A percentile compares a stretch with the other conserved stretches of the same genome.
Conservation (phyloP, 1,140 invertebrate genomes). For the Tetragonula clypearis region DNA sequence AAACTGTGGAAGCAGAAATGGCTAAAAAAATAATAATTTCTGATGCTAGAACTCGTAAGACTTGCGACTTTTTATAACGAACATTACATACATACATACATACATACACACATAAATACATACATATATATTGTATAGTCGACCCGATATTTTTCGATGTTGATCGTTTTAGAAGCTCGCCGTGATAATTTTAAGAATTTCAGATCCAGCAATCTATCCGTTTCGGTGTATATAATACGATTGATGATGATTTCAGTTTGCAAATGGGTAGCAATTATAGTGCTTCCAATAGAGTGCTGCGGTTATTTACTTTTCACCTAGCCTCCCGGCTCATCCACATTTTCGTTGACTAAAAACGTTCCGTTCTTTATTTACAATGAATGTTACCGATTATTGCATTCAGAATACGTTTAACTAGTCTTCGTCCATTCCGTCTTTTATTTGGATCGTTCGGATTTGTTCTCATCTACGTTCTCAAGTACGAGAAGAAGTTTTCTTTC, state of each 20-base stretch:
- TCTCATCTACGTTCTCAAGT: neutral
- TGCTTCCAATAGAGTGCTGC: constrained; percentile 21
- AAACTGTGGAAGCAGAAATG: too few species aligned
- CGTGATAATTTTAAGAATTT: constrained; percentile 27
- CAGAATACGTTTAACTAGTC: neutral
- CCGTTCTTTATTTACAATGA: neutral
- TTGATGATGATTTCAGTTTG: neutral
- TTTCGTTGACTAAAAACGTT: neutral
- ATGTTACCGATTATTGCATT: neutral
- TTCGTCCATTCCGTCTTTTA: neutral
- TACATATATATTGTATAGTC: constrained; percentile 5
- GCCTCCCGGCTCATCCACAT: neutral
- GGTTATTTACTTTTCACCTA: constrained; percentile 17
- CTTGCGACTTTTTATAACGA: constrained; percentile 20
- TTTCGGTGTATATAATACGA: constrained; percentile 6
- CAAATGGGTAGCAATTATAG: constrained; percentile 12
- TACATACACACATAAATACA: neutral
- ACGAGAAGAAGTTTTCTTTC: neutral
- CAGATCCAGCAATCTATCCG: too few species aligned
- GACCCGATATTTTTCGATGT: constrained; percentile 12
- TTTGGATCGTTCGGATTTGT: neutral
- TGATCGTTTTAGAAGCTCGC: constrained; percentile 1
- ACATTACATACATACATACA: neutral
- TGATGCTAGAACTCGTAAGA: constrained; percentile 18
- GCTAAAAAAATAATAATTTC: neutral